Evolutionary conservation across 2,888 invertebrate genomes (phyloP), one percentile per base, ranked within the genome.

Genomic region (Trissolcus brochymenae): DNA sequence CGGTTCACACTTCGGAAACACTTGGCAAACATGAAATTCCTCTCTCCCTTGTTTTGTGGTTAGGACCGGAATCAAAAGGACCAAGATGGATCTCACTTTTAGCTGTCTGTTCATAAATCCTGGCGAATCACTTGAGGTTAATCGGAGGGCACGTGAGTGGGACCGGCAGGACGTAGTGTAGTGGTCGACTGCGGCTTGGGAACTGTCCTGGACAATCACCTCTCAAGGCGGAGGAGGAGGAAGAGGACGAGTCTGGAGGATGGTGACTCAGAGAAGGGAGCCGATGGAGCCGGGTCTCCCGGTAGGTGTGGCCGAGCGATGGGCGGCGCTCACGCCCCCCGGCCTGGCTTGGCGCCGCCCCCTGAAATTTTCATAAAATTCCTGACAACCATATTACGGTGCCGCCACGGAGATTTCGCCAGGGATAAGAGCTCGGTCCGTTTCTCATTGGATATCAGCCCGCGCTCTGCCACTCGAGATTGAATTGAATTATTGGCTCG

Each of bases 171-270:
- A 85, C 86, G 87, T 84, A 84, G 85, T 86, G 88, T 86, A 86
- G 86, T 83, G 86, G 87, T 79, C 85, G 89, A 87, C 88, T 88
- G 88, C 88, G 84, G 82, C 85, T 87, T 81, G 83, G 83, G 79
- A 85, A 88, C 88, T 89, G 88, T 84, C 84, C 85, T 83, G 87
- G 84, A 86, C 84, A 84, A 84, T 87, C 85, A 86, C 86, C 86
- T 86, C 82, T 84, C 76, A 40, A 76, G 60, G 73, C 60, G 61
- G 67, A 70, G 81, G 79, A 76, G 81, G 77, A 80, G 81, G 76
- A 76, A 79, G 73, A 79, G 76, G 76, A 70, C 67, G 72, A 65
- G 65, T 57, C 41, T 41, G 21, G 71, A 75, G 61, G 66, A 57
- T 60, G 71, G 72, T 61, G 76, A 46, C n/a, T 50, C 13, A 40